These are phyloP conservation scores for Drosophila takahashii DNA, from an alignment of 1,140 invertebrate genomes.

Conservation along the genomic window DNA sequence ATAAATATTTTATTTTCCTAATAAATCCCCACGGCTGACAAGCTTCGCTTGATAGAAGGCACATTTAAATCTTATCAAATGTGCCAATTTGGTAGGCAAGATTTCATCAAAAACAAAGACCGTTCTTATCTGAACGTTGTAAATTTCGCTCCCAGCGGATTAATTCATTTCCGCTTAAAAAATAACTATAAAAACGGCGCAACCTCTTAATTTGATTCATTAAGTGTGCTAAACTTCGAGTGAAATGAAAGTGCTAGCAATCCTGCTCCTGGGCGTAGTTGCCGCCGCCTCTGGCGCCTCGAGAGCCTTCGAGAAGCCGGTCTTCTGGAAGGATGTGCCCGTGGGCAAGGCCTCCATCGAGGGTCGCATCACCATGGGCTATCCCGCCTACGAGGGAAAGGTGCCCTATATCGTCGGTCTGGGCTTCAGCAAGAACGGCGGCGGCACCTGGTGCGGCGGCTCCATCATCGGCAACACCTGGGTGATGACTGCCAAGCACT, in stretches of 20 bases:
- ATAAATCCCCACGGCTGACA: background rate
- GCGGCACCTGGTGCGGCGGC: constrained; percentile 86
- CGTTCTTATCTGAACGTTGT: background rate
- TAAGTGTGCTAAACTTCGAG: background rate
- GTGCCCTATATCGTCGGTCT: constrained; percentile 85
- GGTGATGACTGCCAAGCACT: constrained; percentile 84
- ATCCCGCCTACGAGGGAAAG: constrained; percentile 75
- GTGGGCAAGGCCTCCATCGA: constrained; percentile 24
- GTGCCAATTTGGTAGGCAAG: background rate
- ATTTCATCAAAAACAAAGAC: background rate
- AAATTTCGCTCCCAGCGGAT: constrained; percentile 1
- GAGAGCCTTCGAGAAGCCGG: constrained; percentile 15
- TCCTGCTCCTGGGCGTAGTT: constrained; percentile 24
- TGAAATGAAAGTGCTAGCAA: constrained; percentile 29
- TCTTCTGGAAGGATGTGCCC: constrained; percentile 44
- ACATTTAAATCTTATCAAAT: constrained; percentile 3
- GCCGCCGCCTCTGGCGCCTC: constrained; percentile 15
- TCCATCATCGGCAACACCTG: constrained; percentile 86
- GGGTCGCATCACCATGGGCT: constrained; percentile 61
- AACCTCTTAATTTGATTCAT: background rate
- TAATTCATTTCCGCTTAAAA: background rate
- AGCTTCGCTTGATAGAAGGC: background rate
- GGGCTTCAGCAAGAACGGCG: constrained; percentile 77
- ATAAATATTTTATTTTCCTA: background rate
- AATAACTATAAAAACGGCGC: background rate